phyloP scores from a whole-genome alignment of 2,797 vertebrate genomes.

The Tarsius wallacei region DNA sequence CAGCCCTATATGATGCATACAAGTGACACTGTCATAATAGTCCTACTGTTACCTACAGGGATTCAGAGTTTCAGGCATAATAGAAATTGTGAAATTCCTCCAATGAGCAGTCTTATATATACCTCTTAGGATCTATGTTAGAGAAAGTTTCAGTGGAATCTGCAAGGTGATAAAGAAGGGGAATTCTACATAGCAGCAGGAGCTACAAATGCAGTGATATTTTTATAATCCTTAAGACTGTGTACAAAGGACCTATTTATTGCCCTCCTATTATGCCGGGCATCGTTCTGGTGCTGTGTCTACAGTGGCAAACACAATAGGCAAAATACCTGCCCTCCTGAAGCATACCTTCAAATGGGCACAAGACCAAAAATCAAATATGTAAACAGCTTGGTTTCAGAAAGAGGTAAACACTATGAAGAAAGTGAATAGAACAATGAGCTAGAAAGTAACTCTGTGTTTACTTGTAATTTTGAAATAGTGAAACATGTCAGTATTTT shows the following conservation, averaged over 20 bases:
- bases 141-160: background rate
- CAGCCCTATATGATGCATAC: background rate
- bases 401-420: background rate
- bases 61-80: background rate
- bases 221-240: background rate
- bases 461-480: background rate
- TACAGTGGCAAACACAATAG: background rate
- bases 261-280: background rate
- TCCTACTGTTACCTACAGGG: background rate
- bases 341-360: too few species aligned
- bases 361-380: background rate
- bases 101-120: background rate
- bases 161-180: background rate
- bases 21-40: background rate
- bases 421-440: background rate
- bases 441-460: background rate
- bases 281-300: too few species aligned
- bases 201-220: background rate
- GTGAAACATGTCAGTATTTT: background rate
- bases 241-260: background rate
- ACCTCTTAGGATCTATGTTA: background rate
- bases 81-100: background rate
- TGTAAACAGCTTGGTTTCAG: background rate
- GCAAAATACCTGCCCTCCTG: background rate
- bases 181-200: background rate